Evolutionary conservation across 2,797 vertebrate species (phyloP), one percentile per base, ranked within the genome.

Genomic region (Anolis apletophallus): DNA sequence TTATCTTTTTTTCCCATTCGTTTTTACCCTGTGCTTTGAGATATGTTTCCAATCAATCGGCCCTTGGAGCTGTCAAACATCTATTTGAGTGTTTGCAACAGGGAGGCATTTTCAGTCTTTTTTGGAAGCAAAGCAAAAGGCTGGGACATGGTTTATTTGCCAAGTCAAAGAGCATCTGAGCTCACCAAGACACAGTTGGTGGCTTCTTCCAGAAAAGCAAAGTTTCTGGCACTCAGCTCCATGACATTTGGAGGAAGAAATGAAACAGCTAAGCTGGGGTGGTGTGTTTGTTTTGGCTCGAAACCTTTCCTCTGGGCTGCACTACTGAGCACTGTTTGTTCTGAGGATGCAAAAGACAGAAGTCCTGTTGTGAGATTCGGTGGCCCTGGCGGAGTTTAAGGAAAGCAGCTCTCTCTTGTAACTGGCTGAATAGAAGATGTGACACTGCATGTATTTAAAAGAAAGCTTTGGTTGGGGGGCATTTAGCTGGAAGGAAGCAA

Each of bases 241-340:
- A 32, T 34, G 68, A 26, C 36, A 34, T 50, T 59, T 50, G 40
- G 29, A 54, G 29, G 8, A 55, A 50, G 76, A 3, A 5, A 32
- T 1, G 3, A 71, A 68, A 23, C 32, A n/a, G 34, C 32, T 71
- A 26, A 36, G 14, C 75, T 57, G 32, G 64, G 19, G 21, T n/a
- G 61, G 29, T 7, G 19, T 71, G 16, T 69, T 85, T 72, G 12
- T 80, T 80, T 73, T 52, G 84, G 68, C 55, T 7, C 1, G 19
- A n/a, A 73, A 50, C 54, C 76, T 71, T 85, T 85, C 84, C 84
- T 78, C 6, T 12, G 75, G 29, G 11, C 19, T 34, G 54, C 19
- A 32, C 36, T n/a, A 40, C 32, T 11, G 16, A 85, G 46, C 64
- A 13, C 0, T 29, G 12, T 52, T 84, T 84, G 83, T 69, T 61